Evolutionary conservation across 2,797 vertebrate genomes (phyloP), one percentile per base, ranked within the genome.

Genomic region (Vultur gryphus): DNA sequence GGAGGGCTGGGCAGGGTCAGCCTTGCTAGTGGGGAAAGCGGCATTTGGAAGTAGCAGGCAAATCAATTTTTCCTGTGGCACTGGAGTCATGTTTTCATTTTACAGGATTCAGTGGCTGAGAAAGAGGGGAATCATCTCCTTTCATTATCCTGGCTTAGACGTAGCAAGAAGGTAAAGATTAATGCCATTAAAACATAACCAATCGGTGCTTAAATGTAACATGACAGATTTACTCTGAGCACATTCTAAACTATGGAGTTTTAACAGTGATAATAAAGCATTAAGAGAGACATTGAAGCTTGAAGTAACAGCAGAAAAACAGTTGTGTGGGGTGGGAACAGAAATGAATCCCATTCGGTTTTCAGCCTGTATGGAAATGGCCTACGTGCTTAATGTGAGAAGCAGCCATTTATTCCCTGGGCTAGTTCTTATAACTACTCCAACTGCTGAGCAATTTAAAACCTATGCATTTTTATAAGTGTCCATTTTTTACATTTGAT

Each of bases 381-480:
- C 61, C 49, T 85, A 89, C 49, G 55, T 75, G 86, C 78, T 82
- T 93, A 84, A 93, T 75, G 81, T 81, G 55, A 95, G 77, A 81
- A 93, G 65, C 59, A 92, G 52, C 66, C 89, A 54, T 89, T 95
- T 96, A 93, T 91, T 97, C 95, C 92, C 84, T 84, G 77, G 86
- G 80, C 94, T 91, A 37, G n/a, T 72, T 93, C 94, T 96, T 90
- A 55, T 46, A 97, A 93, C 89, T 82, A 73, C 89, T 97, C 81
- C 84, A 92, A 66, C 71, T 72, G 69, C 80, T 49, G 82, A 94
- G 89, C 93, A 95, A 95, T 97, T 97, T 93, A 93, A 93, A 97
- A 94, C 57, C 93, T 91, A 88, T 94, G 96, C 96, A 94, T 97
- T 97, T 97, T 97, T 94, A 95, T 91, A 95, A 93, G 90, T 90